phyloP scores from a whole-genome alignment of 2,113 vertebrate genomes.

The Taxidea taxus region DNA sequence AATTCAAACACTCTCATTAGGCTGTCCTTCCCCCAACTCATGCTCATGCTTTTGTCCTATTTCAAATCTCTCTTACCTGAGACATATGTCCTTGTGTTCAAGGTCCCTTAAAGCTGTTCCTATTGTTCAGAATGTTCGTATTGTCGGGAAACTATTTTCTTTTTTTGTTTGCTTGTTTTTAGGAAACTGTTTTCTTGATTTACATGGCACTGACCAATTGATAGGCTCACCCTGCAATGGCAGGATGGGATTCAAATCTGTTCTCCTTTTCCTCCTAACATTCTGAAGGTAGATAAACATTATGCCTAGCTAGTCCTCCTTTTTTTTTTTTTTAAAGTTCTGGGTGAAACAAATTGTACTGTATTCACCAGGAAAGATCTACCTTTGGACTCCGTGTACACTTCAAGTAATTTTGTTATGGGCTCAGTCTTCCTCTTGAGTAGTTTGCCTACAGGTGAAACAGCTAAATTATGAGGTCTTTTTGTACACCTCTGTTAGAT shows the following conservation, averaged over 20 bases:
- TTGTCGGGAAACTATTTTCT: neutral
- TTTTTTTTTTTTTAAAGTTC: constrained; percentile 50
- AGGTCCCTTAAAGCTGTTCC: neutral
- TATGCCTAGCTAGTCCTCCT: neutral
- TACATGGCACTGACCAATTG: neutral
- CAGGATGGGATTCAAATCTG: neutral
- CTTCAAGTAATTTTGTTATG: constrained; percentile 48
- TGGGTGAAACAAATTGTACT: constrained; percentile 62
- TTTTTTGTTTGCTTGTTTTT: neutral
- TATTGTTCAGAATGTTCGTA: neutral
- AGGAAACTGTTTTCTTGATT: neutral
- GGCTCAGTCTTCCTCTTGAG: constrained; percentile 57
- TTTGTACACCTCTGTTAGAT: constrained; percentile 28
- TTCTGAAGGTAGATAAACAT: neutral
- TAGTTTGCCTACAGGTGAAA: constrained; percentile 71
- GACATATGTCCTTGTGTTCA: neutral
- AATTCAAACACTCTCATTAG: neutral
- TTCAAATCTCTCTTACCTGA: neutral
- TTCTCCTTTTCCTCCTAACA: neutral
- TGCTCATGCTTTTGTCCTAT: neutral
- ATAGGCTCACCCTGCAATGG: neutral
- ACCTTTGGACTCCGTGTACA: constrained; percentile 65
- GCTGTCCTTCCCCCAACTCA: neutral
- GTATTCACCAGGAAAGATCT: constrained; percentile 69
- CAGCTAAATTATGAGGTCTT: constrained; percentile 65